Evolutionary conservation across 2,888 invertebrate genomes (phyloP), one percentile per base, ranked within the genome.

Genomic region (Ormyrus pomaceus): DNA sequence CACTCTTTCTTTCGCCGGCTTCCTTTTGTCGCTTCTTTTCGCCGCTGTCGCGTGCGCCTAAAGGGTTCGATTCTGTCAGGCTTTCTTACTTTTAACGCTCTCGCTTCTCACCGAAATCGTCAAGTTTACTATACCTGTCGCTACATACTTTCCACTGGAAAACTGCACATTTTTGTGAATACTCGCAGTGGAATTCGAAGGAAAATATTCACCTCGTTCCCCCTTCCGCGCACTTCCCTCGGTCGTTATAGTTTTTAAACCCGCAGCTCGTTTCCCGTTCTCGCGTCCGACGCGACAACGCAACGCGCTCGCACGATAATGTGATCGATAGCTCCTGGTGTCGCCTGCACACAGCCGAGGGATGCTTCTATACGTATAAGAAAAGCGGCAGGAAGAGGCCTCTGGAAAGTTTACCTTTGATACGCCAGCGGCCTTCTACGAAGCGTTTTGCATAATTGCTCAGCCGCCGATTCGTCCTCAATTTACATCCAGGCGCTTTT

Each of bases 1-100:
- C 81, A 73, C 80, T 82, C 81, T 77, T 75, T 59, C 59, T 8
- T 76, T 77, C 81, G 83, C 86, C 85, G 84, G 85, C 86, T 87
- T 34, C 34, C 34, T 34, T 34, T 34, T 34, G 34, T 34, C 34
- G 4, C 34, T 34, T 34, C 34, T 34, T 34, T 34, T 34, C 4
- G 34, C 34, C 34, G 34, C 34, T 34, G 3, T 34, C 34, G 34
- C 34, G 34, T 34, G 34, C 34, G 34, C 34, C 34, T 4, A 34
- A 34, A 34, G 34, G 34, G 34, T 34, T 34, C 34, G 3, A 34
- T 34, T 34, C 34, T 34, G 34, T 4, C 4, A 4, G 34, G 34
- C 34, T 34, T 4, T 34, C 34, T 34, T 34, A 34, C 34, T 34
- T 34, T 34, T 0, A 34, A 34, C 34, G 34, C 34, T 34, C 34